A percentile compares a stretch with the other conserved stretches of the same genome.
Conservation (phyloP, 2,113 vertebrate genomes). For the Thomomys bottae region DNA sequence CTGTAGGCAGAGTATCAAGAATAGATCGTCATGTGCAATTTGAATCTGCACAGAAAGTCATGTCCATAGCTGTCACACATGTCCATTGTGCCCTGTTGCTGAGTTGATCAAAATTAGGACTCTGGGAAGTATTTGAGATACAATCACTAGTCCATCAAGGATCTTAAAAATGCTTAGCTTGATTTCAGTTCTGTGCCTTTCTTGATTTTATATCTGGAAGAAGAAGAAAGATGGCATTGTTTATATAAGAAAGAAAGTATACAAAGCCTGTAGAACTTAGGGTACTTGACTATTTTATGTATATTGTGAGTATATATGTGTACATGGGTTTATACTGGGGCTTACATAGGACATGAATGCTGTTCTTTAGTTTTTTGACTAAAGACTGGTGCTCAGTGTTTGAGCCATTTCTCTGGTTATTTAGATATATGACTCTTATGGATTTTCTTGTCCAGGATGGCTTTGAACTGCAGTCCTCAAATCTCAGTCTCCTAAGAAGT, state of each 20-base stretch:
- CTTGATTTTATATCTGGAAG: background rate
- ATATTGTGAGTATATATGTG: too few species aligned
- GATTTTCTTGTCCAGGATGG: too few species aligned
- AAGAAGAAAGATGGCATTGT: background rate
- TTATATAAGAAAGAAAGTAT: slow-evolving; percentile 7
- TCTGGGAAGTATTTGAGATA: background rate
- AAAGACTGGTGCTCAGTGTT: too few species aligned
- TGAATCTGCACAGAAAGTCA: background rate
- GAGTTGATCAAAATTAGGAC: background rate
- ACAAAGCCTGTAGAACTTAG: background rate
- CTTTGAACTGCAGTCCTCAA: too few species aligned
- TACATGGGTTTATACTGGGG: too few species aligned
- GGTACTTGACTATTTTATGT: background rate
- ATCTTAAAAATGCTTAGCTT: background rate
- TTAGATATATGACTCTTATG: too few species aligned
- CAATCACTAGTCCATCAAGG: background rate
- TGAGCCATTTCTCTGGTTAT: too few species aligned
- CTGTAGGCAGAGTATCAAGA: background rate
- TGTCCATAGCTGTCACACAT: background rate
- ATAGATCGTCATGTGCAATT: background rate
- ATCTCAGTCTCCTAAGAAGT: too few species aligned
- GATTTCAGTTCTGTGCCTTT: background rate
- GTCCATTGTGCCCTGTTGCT: background rate
- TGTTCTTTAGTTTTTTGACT: too few species aligned
- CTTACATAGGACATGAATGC: too few species aligned